Evolutionary conservation across 2,797 vertebrate genomes (phyloP), one percentile per base, ranked within the genome.

Genomic region (Sebastes melanostomus): DNA sequence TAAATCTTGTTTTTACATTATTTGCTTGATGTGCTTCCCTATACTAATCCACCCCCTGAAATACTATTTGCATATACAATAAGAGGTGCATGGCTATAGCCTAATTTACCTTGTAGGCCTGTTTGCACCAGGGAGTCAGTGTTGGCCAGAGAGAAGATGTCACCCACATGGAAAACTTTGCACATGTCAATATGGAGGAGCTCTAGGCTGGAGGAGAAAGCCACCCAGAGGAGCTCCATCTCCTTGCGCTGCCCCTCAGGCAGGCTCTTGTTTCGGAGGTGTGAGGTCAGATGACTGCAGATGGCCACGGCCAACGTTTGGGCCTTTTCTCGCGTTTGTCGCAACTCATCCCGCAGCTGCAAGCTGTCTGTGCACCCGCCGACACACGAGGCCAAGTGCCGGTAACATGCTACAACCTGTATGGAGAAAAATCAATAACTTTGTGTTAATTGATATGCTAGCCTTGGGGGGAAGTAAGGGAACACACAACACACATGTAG

Each of bases 341-440:
- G 90, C 20, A 97, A 65, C 91, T 97, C 95, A 58, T 94, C 91
- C 3, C 96, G 87, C 66, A 97, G 93, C 84, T 92, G 89, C 46
- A 91, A 34, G 73, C 88, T 88, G 93, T 97, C 96, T 0, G 94
- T 95, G 84, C 92, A 93, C 0, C 96, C 91, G 1, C 96, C 96
- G 1, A 96, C 89, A 30, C 95, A 96, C 0, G 94, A 92, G 38
- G 96, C 96, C 90, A 97, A 75, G 81, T 96, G 95, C 30, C 94
- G 92, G 86, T 96, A 95, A 82, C 96, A 97, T 32, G 96, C 95
- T 71, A 96, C 96, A 84, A 96, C 96, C 96, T 97, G 86, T 22
- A 46, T 4, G 42, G 86, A 67, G 27, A 42, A 30, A 59, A 60
- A 56, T 1, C 22, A 25, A 52, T 61, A 9, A 29, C 38, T 42